Percentiles rank a stretch among this genome's conserved stretches.
phyloP scores from a whole-genome alignment of 2,113 vertebrate genomes.

The Lamprotornis superbus region DNA sequence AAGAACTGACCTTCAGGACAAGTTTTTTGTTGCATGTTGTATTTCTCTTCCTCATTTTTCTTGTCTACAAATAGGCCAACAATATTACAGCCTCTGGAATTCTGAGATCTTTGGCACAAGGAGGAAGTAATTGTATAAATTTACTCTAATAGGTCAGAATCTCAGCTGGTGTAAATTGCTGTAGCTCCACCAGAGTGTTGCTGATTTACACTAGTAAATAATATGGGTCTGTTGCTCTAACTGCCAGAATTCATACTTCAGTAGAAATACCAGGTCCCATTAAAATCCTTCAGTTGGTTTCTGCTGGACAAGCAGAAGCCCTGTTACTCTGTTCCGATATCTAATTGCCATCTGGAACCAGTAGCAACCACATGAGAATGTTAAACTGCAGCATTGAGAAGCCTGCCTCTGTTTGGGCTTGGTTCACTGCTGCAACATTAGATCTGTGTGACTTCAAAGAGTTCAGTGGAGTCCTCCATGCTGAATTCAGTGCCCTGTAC shows the following conservation, averaged over 20 bases:
- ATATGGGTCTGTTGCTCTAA: neutral
- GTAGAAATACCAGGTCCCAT: slow-evolving; percentile 18
- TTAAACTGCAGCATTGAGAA: neutral
- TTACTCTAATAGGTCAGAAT: neutral
- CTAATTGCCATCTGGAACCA: slow-evolving; percentile 57
- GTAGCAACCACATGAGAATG: slow-evolving; percentile 7
- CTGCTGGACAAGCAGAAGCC: slow-evolving; percentile 27
- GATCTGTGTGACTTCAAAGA: neutral
- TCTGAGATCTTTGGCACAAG: neutral
- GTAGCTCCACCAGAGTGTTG: neutral
- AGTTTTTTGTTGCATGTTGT: neutral
- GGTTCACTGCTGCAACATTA: neutral
- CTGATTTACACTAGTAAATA: neutral
- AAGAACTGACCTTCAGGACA: neutral
- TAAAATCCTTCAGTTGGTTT: slow-evolving; percentile 38
- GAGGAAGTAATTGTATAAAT: neutral
- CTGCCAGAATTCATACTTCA: slow-evolving; percentile 21
- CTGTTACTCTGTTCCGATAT: neutral
- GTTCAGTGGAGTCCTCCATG: neutral
- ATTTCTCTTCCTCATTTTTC: neutral
- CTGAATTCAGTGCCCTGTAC: neutral
- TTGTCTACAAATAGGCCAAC: neutral
- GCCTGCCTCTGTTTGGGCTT: neutral
- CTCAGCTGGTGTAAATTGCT: slow-evolving; percentile 2
- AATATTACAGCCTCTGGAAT: neutral